Evolutionary conservation across 2,888 invertebrate species (phyloP), one percentile per base, ranked within the genome.

Genomic region (Corbicula japonica): DNA sequence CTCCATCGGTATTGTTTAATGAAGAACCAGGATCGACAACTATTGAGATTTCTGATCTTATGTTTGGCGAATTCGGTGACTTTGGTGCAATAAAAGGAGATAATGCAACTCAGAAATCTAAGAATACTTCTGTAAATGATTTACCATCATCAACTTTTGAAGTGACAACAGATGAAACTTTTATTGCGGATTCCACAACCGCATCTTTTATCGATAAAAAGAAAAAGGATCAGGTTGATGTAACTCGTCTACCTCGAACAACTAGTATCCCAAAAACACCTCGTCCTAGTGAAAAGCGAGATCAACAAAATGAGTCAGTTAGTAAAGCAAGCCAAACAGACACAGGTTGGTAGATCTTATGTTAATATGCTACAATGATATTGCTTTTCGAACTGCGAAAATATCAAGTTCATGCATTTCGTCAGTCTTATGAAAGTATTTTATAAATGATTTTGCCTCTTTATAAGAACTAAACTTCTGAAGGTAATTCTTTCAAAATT

Each of bases 31-130:
- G 50, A 35, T 26, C 44, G 23, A 62, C 71, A 23, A 72, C 71
- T 8, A 72, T 72, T 26, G 71, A 62, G 54, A 62, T 72, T 23
- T 62, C 54, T 4, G 71, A 72, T 21, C 6, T 15, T 23, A 38
- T 72, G 30, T 46, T 60, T 2, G 35, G 35, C 3, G 26, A 58
- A 30, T 44, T 72, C 12, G 35, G 54, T 30, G 50, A 34, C 12
- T 30, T 41, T 38, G 46, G 41, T 12, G 21, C 44, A 1, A 28
- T 21, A n/a, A 28, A 58, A 26, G 28, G 10, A 41, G 28, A n/a
- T 10, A 66, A 8, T 28, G 28, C 23, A 2, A 32, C 18, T 1
- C 44, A 28, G 2, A 30, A 54, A 30, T 30, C 28, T 26, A 41
- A n/a, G n/a, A n/a, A n/a, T n/a, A n/a, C n/a, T n/a, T n/a, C n/a